Base-by-base conservation (phyloP, 2,888 invertebrate species). In the Nudaria mundana region DNA sequence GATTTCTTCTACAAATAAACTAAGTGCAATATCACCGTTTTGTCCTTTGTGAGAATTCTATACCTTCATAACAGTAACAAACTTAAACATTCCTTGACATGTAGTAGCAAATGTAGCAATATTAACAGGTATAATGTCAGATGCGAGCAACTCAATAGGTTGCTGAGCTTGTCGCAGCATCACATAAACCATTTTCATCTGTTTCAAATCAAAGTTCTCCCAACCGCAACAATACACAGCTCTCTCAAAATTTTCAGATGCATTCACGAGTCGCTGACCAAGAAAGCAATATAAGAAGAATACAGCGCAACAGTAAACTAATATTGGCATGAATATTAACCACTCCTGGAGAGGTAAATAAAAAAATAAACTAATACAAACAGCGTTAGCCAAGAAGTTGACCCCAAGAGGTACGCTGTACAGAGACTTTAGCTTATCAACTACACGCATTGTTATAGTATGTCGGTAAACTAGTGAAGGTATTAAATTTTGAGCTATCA, bases 201-300 rank as follows among this genome's bases (percentile, higher is more conserved):
- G 78, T 1, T 63, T 73, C 7, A 71, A 10, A 10, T 63, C 60
- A 31, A 84, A 84, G 3, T 75, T 77, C 49, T 87, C 84, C 87
- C 87, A 87, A 0, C 86, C 86, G 45, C 87, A 85, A 26, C 73
- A 60, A 39, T 84, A 86, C 0, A 84, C 71, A 0, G 82, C 67
- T 3, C 46, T 66, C 42, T 79, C 82, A 29, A 83, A 86, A 2
- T 44, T 37, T 44, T 81, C 79, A 0, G 85, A 71, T 3, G 80
- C 76, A 41, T 82, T 75, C 2, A 76, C 73, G 43, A 86, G 45
- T 15, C 63, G 63, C 45, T 87, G 87, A 46, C 86, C 71, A 1
- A 85, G 61, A 24, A 72, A 80, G 48, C 84, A 85, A 42, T 86
- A 86, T 11, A 86, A 49, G 41, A 86, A 86, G 48, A 82, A 83